Evolutionary conservation across 53 echinoderm and acorn worm genomes (phyloP), one percentile per base, ranked within the genome.

Genomic region (Holothuria leucospilota): DNA sequence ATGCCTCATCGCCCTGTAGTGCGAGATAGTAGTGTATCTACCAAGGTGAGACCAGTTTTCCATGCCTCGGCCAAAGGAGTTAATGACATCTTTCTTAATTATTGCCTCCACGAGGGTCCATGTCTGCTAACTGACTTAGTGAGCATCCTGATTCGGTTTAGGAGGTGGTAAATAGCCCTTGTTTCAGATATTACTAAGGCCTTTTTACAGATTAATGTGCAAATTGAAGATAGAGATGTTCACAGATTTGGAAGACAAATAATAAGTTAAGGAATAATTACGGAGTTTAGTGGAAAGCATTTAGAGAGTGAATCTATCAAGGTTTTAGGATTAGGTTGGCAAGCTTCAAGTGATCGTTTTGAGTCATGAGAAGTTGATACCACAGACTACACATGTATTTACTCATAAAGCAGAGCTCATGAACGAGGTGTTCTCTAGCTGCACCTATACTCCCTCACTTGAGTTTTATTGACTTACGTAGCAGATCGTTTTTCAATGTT

Each of bases 31-130:
- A 66, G 66, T 66, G 66, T 66, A 3, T 28, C 26, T 29, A 66
- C 66, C 2, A 66, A 66, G 29, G 14, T 66, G 6, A 26, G 66
- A 29, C 66, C 66, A 4, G 66, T 66, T 8, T 66, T 29, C 8
- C 8, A 28, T 5, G 3, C 14, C 5, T 8, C 14, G 66, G 66
- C 3, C 8, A 8, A 3, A n/a, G n/a, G n/a, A n/a, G n/a, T n/a
- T n/a, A n/a, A n/a, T n/a, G n/a, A n/a, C n/a, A n/a, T n/a, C n/a
- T 66, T 21, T 21, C 66, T 66, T 21, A 66, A 66, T 66, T 66
- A 6, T 66, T 66, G 66, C 14, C 66, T 66, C 14, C 8, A 66
- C 5, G 66, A 66, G 66, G 66, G 66, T 5, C 66, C 66, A 66
- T 66, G 66, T 66, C 66, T 66, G 3, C 10, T 66, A 21, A 6